Evolutionary conservation across 2,113 vertebrate genomes (phyloP).

Genomic region (Plectropomus leopardus): DNA sequence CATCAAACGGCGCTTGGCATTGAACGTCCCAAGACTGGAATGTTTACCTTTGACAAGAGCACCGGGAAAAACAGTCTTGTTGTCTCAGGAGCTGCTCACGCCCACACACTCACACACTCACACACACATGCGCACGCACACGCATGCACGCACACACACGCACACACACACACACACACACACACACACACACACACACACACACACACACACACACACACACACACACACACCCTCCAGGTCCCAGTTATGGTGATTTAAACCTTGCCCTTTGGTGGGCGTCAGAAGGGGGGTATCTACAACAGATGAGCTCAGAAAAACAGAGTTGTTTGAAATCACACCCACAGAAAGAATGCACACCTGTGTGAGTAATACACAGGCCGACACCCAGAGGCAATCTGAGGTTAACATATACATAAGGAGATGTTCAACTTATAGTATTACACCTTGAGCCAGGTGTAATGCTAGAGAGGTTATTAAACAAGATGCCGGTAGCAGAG

Average conservation of each 20-base stretch:
- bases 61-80: conserved; percentile 60
- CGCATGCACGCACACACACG: conserved; percentile 48
- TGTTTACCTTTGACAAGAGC: conserved; percentile 76
- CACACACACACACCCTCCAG: conserved; percentile 33
- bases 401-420: not conserved
- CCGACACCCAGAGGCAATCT: conserved; percentile 26
- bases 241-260: conserved; percentile 53
- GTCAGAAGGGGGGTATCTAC: conserved; percentile 20
- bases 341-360: conserved; percentile 72
- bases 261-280: conserved; percentile 53
- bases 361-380: conserved; percentile 45
- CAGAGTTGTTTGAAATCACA: conserved; percentile 69
- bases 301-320: conserved; percentile 64
- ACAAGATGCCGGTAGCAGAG: not conserved
- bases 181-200: conserved; percentile 39
- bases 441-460: not conserved
- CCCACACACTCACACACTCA: conserved; percentile 67
- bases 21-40: conserved; percentile 76
- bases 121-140: conserved; percentile 65
- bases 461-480: not conserved
- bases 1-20: conserved; percentile 73
- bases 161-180: conserved; percentile 36
- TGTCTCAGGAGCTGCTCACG: conserved; percentile 50
- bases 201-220: conserved; percentile 38
- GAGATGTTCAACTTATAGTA: not conserved